Evolutionary conservation across 2,888 invertebrate species (phyloP), one percentile per base, ranked within the genome.

Genomic region (Ceramica pisi): DNA sequence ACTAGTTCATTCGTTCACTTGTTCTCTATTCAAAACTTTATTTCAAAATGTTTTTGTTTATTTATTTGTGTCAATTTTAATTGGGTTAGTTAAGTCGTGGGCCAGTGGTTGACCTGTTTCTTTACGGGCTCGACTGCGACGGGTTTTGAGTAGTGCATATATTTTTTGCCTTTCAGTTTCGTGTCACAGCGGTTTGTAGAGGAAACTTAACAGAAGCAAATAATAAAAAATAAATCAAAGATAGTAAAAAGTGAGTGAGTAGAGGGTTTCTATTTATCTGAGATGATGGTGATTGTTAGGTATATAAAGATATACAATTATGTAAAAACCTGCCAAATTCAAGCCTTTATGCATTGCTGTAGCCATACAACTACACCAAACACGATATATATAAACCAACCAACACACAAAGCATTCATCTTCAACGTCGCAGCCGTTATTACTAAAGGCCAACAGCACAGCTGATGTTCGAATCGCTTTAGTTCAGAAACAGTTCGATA

Each of bases 11-110:
- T n/a, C 53, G 51, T 53, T 56, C 35, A 56, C 56, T 38, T 21
- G 57, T 50, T 41, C 61, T 51, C 50, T 55, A 81, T 81, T 71
- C 57, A 81, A 50, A 76, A 71, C 56, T 67, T 71, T 57, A 80
- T 51, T 65, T 55, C 9, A n/a, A 66, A 77, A 63, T 67, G 51
- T 76, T 71, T 79, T 57, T 61, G 64, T 66, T 60, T 80, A 74
- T 80, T 59, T 69, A 63, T 75, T 80, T 80, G 38, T 63, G 69
- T n/a, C 65, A 16, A 46, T 76, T 79, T 67, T 81, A 71, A 77
- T 79, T 76, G 71, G 81, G 61, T 61, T 67, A 38, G 65, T 75
- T 51, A 35, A 46, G 80, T 55, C 12, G 53, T 61, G 57, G 53
- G 51, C 31, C 7, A 35, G 19, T 59, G 38, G 78, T 77, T 69